Base-by-base conservation (phyloP, 2,888 invertebrate species). In the Pristionchus mayeri region DNA sequence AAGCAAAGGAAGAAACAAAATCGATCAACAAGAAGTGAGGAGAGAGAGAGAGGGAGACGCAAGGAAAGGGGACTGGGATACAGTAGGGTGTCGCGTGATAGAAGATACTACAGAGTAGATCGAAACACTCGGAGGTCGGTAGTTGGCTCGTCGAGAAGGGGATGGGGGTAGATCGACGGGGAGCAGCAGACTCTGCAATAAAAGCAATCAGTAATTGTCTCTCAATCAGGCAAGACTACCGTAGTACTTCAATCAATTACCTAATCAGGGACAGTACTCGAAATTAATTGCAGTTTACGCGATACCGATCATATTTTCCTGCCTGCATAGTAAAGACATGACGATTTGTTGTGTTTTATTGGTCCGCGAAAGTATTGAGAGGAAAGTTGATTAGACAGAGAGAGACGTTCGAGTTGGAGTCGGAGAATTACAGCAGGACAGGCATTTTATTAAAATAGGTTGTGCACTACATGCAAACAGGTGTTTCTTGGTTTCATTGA, bases 201-300 rank as follows among this genome's bases (percentile, higher is more conserved):
- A 18, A 30, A 30, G 11, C 11, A 24, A 57, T 4, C 24, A 54
- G n/a, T 54, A 11, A 9, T 27, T n/a, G 27, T 18, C 16, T 30
- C 34, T 30, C 63, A 34, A 24, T 63, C n/a, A n/a, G n/a, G n/a
- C n/a, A n/a, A n/a, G n/a, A n/a, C n/a, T n/a, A n/a, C n/a, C n/a
- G n/a, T n/a, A n/a, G 11, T 27, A 63, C 63, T 63, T 63, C 34
- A 63, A 27, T 34, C 34, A 63, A 27, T n/a, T n/a, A n/a, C 24
- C 9, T 34, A 27, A 2, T 63, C 63, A 63, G 63, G 63, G 63
- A 63, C 27, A 27, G 63, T 63, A 63, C 18, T 63, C 63, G 63
- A 63, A 30, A 63, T 63, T 63, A 63, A 63, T 63, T 11, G 63
- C 63, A 63, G 34, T 63, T 63, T 63, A 34, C 63, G 63, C 63